Base-by-base conservation (phyloP, 2,888 invertebrate genomes). In the Pediacus dermestoides region DNA sequence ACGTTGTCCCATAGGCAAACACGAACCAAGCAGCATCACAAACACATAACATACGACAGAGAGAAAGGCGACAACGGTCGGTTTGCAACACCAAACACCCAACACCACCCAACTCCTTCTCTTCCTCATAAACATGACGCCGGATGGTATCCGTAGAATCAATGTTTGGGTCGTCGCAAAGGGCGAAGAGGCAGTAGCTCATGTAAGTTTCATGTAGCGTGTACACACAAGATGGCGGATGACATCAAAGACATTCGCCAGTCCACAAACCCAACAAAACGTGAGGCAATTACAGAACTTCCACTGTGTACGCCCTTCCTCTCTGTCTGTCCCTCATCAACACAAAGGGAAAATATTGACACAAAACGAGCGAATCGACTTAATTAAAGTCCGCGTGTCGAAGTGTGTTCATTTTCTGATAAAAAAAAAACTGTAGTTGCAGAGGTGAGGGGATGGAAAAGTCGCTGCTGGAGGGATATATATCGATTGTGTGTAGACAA, bases 161-260 rank as follows among this genome's bases (percentile, higher is more conserved):
- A 52, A 56, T 61, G 61, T 63, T 58, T 52, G 55, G n/a, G n/a
- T n/a, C n/a, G n/a, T n/a, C 54, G 58, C 52, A 59, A 56, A 58
- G 58, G 60, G 58, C 43, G 52, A 52, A 50, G 56, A 42, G 44
- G 46, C 52, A 55, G 58, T 50, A 58, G 61, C 66, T 67, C 66
- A 69, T 69, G 67, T 67, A 68, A 65, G 60, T 67, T 69, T 67
- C 67, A 68, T 68, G 64, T 61, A 60, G 59, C 61, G 63, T 64
- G 61, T 63, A 62, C 58, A 65, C 62, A 63, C 63, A 65, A 63
- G 56, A 60, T 57, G 65, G 65, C 66, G 63, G 61, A 57, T 55
- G 46, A 66, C 63, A 67, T 67, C 67, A 68, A 67, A 67, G 67
- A 63, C 63, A 62, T 52, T 55, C 52, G 48, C 54, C n/a, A n/a